Evolutionary conservation across 2,797 vertebrate genomes (phyloP).

Genomic region (Esox masquinongy): DNA sequence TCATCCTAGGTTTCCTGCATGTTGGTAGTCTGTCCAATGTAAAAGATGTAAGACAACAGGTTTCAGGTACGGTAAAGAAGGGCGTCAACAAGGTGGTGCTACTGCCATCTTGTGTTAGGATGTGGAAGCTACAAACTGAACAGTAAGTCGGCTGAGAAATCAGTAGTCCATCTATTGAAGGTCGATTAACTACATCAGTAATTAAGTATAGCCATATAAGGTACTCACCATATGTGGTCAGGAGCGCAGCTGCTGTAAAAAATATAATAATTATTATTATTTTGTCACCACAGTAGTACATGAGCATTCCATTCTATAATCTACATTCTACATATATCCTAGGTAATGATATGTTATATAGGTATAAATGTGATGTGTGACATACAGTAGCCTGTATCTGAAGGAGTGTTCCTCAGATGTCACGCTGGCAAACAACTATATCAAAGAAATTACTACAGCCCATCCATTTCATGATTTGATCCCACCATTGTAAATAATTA

Average conservation of each 20-base stretch:
- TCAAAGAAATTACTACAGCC: neutral
- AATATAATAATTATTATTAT: constrained; percentile 64
- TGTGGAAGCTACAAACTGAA: constrained; percentile 27
- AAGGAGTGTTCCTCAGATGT: neutral
- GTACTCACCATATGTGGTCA: constrained; percentile 64
- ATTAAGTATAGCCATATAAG: constrained; percentile 59
- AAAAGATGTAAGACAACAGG: neutral
- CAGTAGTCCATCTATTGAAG: constrained; percentile 51
- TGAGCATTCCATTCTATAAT: neutral
- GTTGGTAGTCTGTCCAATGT: neutral
- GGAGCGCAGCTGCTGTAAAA: constrained; percentile 67
- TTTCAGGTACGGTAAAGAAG: neutral
- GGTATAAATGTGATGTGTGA: neutral
- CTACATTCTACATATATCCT: neutral
- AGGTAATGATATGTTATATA: neutral
- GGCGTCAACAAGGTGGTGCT: constrained; percentile 47
- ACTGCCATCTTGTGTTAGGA: constrained; percentile 71
- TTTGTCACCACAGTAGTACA: neutral
- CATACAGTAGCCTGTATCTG: neutral
- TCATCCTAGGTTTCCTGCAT: neutral
- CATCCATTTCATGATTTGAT: neutral
- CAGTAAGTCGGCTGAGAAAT: constrained; percentile 16
- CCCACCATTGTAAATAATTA: neutral
- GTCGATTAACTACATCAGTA: constrained; percentile 53
- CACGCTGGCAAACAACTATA: neutral